Percentiles rank a stretch among this genome's conserved stretches.
Evolutionary conservation across 2,113 vertebrate genomes (phyloP).

Genomic region (Acanthisitta chloris): DNA sequence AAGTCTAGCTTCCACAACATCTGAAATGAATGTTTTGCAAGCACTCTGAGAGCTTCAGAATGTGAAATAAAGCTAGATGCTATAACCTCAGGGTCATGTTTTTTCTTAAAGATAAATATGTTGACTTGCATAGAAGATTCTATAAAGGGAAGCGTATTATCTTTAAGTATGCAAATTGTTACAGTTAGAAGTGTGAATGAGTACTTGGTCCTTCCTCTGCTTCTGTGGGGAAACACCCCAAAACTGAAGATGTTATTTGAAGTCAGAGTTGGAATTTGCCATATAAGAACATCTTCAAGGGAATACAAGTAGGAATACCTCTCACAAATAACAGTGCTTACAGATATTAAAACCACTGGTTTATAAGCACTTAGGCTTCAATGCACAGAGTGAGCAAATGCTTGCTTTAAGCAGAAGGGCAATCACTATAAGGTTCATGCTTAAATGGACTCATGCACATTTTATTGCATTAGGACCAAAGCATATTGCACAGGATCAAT

Average conservation of each 20-base stretch:
- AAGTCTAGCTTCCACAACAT: neutral
- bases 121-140: neutral
- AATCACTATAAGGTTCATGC: neutral
- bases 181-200: neutral
- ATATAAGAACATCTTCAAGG: neutral
- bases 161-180: neutral
- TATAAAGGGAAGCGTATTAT: neutral
- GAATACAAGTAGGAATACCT: neutral
- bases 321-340: neutral
- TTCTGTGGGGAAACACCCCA: neutral
- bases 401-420: neutral
- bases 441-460: neutral
- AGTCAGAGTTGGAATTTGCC: neutral
- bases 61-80: conserved; percentile 55
- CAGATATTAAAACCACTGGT: neutral
- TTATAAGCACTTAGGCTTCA: neutral
- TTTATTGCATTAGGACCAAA: neutral
- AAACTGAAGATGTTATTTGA: neutral
- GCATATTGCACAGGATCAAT: neutral
- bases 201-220: neutral
- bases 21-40: conserved; percentile 30
- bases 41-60: neutral
- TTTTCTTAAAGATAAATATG: neutral
- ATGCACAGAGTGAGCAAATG: neutral
- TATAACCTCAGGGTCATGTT: neutral